phyloP scores from a whole-genome alignment of 1,140 invertebrate species.

The Sminthurinus signatus region DNA sequence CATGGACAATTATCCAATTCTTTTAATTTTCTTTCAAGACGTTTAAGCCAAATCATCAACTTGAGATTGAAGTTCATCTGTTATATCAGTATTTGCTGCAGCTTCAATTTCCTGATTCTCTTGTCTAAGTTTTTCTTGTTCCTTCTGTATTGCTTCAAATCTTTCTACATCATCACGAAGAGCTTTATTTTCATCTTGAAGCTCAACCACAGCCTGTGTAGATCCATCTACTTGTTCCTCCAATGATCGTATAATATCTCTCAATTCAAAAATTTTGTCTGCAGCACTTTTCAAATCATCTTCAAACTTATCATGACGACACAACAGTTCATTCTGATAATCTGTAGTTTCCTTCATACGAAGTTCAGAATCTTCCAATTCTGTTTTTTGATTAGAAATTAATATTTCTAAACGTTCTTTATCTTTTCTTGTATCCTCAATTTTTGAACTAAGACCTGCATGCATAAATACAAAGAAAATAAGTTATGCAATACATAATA shows the following conservation, averaged over 20 bases:
- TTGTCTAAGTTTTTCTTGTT: constrained; percentile 45
- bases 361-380: constrained; percentile 59
- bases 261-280: constrained; percentile 55
- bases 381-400: constrained; percentile 51
- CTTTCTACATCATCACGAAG: constrained; percentile 53
- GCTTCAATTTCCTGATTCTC: constrained; percentile 15
- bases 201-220: constrained; percentile 47
- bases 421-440: constrained; percentile 53
- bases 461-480: no score
- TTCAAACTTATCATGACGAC: constrained; percentile 45
- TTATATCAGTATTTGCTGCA: constrained; percentile 13
- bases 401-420: constrained; percentile 60
- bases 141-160: constrained; percentile 51
- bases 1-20: constrained; percentile 32
- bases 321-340: constrained; percentile 50
- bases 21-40: constrained; percentile 27
- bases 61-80: constrained; percentile 33
- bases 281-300: constrained; percentile 46
- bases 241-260: constrained; percentile 67
- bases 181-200: constrained; percentile 51
- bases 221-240: constrained; percentile 64
- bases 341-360: constrained; percentile 55
- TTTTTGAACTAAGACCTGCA: constrained; percentile 42
- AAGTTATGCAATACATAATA: no score
- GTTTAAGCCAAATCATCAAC: constrained; percentile 17